Conservation (phyloP, 2,113 vertebrate species). For the Tapirus terrestris region DNA sequence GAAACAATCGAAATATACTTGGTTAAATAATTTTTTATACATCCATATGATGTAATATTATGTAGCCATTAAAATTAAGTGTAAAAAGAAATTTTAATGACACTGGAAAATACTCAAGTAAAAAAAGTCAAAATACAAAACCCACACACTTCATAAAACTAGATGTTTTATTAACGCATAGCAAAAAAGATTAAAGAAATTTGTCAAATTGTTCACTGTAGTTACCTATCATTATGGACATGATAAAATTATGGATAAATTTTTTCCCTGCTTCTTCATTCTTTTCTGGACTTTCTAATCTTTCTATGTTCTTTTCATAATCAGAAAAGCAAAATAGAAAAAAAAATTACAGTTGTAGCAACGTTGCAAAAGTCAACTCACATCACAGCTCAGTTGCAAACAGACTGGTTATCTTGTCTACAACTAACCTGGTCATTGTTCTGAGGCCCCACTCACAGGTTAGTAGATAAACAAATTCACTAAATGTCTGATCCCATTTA, state of each 20-base stretch:
- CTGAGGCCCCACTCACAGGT: not conserved
- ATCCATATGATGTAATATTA: not conserved
- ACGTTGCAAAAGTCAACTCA: too few species aligned
- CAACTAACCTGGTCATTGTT: not conserved
- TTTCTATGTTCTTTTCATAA: not conserved
- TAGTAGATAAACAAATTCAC: not conserved
- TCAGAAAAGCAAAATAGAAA: not conserved
- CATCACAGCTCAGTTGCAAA: not conserved
- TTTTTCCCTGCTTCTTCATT: not conserved
- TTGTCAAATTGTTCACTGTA: not conserved
- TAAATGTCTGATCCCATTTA: not conserved
- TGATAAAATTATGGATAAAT: not conserved
- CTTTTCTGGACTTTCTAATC: not conserved
- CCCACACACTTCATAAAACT: not conserved
- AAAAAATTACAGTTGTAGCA: not conserved
- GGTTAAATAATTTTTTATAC: not conserved
- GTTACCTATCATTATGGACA: not conserved
- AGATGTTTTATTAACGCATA: not conserved
- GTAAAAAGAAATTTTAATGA: not conserved
- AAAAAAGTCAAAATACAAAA: not conserved
- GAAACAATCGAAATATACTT: not conserved
- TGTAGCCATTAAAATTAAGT: not conserved
- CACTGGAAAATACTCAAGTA: not conserved
- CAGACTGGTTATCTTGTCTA: not conserved
- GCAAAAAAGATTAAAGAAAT: not conserved